phyloP scores from a whole-genome alignment of 2,888 invertebrate species.

The Laspeyria flexula region DNA sequence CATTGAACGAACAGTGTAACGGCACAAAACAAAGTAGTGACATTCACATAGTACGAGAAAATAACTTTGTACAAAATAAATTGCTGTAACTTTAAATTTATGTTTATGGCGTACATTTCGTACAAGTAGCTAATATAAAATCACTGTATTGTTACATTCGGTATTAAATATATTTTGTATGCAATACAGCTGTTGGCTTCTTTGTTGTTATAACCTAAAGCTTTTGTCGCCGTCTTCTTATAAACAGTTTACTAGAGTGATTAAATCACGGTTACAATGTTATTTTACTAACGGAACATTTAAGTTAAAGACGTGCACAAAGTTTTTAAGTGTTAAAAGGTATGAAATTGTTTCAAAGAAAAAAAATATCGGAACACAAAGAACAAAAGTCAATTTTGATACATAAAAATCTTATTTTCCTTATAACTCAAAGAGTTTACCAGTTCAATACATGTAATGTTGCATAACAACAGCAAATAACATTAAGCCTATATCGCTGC shows the following conservation, averaged over 20 bases:
- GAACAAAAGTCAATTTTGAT: neutral
- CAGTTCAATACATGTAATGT: neutral
- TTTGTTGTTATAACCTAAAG: neutral
- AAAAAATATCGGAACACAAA: too few relatives aligned
- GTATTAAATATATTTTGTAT: conserved; percentile 7
- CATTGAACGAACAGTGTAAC: neutral
- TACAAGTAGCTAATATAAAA: conserved; percentile 19
- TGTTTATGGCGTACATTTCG: conserved; percentile 20
- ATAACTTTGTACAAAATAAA: conserved; percentile 23
- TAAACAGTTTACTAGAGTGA: too few relatives aligned
- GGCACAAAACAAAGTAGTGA: conserved; percentile 9
- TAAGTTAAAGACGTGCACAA: too few relatives aligned
- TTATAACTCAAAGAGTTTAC: neutral
- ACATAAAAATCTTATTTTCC: too few relatives aligned
- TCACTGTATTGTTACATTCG: conserved; percentile 1
- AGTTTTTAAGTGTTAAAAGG: too few relatives aligned
- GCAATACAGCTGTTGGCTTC: neutral
- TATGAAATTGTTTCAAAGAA: too few relatives aligned
- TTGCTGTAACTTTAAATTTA: conserved; percentile 27
- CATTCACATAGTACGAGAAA: conserved; percentile 13
- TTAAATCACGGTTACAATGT: too few relatives aligned
- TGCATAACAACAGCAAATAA: conserved; percentile 12
- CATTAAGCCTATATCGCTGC: conserved; percentile 8
- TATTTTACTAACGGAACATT: too few relatives aligned
- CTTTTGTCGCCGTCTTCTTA: too few relatives aligned